Evolutionary conservation across 1,140 invertebrate species (phyloP).

Genomic region (Calliopsis andreniformis): DNA sequence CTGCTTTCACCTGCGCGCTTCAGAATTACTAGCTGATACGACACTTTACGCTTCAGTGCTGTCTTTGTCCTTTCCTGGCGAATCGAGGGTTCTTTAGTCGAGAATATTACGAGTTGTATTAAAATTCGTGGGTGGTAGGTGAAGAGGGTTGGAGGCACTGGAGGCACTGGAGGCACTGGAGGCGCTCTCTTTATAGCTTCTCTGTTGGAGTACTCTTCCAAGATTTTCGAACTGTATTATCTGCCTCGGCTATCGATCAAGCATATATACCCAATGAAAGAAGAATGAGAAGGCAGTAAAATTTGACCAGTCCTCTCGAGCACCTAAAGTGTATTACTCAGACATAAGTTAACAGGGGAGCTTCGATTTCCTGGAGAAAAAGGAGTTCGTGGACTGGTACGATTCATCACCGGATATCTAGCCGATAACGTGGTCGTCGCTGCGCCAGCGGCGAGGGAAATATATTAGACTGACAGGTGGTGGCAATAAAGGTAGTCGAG

Average conservation of each 20-base stretch:
- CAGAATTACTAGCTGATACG: neutral
- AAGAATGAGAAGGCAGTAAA: neutral
- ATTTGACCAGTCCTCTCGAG: neutral
- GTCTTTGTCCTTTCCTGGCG: no score
- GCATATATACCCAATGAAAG: neutral
- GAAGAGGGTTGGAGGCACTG: no score
- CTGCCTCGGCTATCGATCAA: slow-evolving; percentile 6
- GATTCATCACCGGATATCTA: slow-evolving; percentile 40
- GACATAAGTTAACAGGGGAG: slow-evolving; percentile 13
- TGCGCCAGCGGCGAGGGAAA: slow-evolving; percentile 7
- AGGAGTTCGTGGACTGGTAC: slow-evolving; percentile 25
- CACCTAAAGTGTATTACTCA: neutral
- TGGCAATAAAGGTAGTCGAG: neutral
- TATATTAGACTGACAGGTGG: slow-evolving; percentile 50
- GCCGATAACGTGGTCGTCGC: slow-evolving; percentile 43
- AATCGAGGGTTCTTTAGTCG: no score
- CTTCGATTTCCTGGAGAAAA: neutral
- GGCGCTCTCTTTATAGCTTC: no score
- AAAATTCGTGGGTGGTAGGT: no score
- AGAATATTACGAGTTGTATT: no score
- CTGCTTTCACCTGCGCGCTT: neutral
- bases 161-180: no score
- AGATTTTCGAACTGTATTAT: neutral
- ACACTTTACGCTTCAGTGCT: rapidly evolving
- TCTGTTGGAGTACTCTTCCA: neutral